Evolutionary conservation across 2,797 vertebrate species (phyloP), one percentile per base, ranked within the genome.

Genomic region (Liasis olivaceus): DNA sequence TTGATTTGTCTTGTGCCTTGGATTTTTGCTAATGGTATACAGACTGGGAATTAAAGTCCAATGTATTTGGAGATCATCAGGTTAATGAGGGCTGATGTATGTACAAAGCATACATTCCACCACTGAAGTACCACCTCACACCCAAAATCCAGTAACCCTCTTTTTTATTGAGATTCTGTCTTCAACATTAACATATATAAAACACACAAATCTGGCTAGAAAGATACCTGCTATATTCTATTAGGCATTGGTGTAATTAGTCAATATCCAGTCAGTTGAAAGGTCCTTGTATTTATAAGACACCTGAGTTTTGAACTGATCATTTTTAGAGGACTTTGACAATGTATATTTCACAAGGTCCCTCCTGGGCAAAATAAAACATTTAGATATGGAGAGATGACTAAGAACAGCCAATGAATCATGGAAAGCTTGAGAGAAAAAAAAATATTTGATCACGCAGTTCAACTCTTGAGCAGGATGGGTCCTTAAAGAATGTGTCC

Each of bases 351-450:
- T 97, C 93, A 95, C 95, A 92, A 92, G 94, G 93, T 85, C 85
- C 94, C 96, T 92, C 95, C 89, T 93, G 96, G 96, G 97, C 95
- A 94, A 96, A 96, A 97, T 97, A 97, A 97, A 97, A 85, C 47
- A 64, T 22, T 88, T 85, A 95, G 54, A 93, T 85, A 96, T 91
- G 92, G 96, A 96, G 89, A 94, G 95, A 96, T 94, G 94, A 95
- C 96, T 97, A 96, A 96, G 60, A 96, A 97, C 96, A 96, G 96
- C 96, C 96, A 95, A 97, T 97, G 96, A 97, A 96, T 97, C 97
- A 96, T 95, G 94, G 95, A 94, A 95, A 95, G 87, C 94, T 94
- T 12, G 95, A 94, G 95, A 96, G 94, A 94, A 94, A 96, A 86
- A 95, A 95, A 93, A 93, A 95, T 94, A 97, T 97, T 96, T 96